Evolutionary conservation across 1,140 invertebrate genomes (phyloP), one percentile per base, ranked within the genome.

Genomic region (Ceratoteleas bidentatus): DNA sequence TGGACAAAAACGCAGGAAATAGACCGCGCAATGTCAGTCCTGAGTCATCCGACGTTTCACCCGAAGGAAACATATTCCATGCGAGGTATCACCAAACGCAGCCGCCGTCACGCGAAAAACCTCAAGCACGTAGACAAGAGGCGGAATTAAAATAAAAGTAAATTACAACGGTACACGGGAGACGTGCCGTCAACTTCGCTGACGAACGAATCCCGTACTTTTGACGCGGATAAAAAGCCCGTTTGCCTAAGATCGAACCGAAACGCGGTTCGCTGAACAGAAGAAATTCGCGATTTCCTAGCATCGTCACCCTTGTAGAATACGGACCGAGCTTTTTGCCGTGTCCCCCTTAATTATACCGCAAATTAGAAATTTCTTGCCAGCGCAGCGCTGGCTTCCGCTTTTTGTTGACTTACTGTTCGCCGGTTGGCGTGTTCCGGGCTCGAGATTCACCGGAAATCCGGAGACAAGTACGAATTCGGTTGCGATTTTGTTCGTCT

Each of bases 351-450:
- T 89, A 90, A 89, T 89, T 90, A 89, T 90, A 88, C 88, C 88
- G 86, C 87, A 90, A 90, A 89, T 90, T 90, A 90, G 87, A 89
- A 90, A 90, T 89, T 90, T 89, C 88, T 90, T 90, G 87, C 82
- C 56, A 57, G 49, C 70, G 73, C 78, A 65, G 76, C 74, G 84
- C 87, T 87, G 77, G 73, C 81, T 81, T 85, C 87, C 84, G 85
- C 87, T 88, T 88, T 88, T 88, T 88, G 87, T 84, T 81, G 68
- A 74, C 85, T 87, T 84, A 87, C 85, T 85, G 84, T 87, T 87
- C 85, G 70, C 75, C 79, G 78, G 81, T 72, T 68, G 70, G 70
- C 72, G 72, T 82, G 80, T 82, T 82, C 83, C 83, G 79, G 76
- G 49, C 75, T 80, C 64, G 76, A 79, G 79, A 82, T 81, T 81